Percentiles rank a stretch among this genome's conserved stretches.
These are phyloP conservation scores for Andrena haemorrhoa DNA, from an alignment of 2,888 invertebrate species.

Conservation along the genomic window DNA sequence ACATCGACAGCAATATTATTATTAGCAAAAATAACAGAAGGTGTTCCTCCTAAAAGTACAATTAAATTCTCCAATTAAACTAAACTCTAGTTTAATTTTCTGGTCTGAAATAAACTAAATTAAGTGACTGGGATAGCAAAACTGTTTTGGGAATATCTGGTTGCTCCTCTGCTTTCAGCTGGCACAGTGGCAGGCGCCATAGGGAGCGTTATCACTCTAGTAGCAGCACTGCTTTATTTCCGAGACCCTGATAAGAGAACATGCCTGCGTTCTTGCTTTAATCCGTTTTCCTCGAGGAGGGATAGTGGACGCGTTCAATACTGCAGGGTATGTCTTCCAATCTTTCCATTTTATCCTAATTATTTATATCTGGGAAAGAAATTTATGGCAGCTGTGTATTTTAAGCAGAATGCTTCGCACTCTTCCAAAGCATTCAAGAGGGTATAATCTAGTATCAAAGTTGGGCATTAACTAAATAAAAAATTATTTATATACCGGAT, in stretches of 20 bases:
- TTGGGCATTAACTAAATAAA: too few species aligned
- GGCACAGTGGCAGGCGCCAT: constrained; percentile 59
- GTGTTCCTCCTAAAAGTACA: too few species aligned
- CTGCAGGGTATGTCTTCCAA: constrained; percentile 74
- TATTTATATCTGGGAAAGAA: not conserved
- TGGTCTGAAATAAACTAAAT: too few species aligned
- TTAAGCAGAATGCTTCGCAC: too few species aligned
- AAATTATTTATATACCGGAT: too few species aligned
- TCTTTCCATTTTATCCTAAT: not conserved
- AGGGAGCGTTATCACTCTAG: constrained; percentile 55
- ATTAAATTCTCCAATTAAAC: too few species aligned
- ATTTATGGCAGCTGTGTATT: not conserved
- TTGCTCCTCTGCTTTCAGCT: constrained; percentile 68
- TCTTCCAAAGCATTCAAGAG: too few species aligned
- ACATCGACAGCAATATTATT: too few species aligned
- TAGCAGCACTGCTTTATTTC: constrained; percentile 70
- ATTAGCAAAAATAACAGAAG: too few species aligned
- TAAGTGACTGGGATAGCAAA: not conserved
- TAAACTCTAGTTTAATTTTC: too few species aligned
- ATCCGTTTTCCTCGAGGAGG: constrained; percentile 65
- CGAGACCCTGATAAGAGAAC: constrained; percentile 71
- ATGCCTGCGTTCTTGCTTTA: constrained; percentile 67
- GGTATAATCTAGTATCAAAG: too few species aligned
- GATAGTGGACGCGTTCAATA: constrained; percentile 76
- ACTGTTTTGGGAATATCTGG: not conserved